Evolutionary conservation across 2,113 vertebrate species (phyloP).

Genomic region (Megaceryle torquata): DNA sequence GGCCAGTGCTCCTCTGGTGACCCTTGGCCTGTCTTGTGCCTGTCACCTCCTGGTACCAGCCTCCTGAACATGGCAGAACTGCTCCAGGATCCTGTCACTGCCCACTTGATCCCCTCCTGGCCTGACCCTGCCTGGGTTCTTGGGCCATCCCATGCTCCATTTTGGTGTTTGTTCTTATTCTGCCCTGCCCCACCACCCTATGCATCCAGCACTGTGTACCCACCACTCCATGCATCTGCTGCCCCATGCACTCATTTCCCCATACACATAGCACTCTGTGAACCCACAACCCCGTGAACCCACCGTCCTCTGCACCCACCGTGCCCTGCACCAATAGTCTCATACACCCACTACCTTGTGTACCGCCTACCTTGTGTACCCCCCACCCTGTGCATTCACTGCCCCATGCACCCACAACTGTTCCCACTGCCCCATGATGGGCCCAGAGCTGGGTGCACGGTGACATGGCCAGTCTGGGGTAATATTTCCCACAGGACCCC

Average conservation of each 20-base stretch:
- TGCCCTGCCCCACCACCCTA: rapidly evolving
- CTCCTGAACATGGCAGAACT: background rate
- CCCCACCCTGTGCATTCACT: background rate
- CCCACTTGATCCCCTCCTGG: too few relatives aligned
- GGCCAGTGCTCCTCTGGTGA: background rate
- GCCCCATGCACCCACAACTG: background rate
- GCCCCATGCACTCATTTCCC: too few relatives aligned
- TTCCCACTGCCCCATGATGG: background rate
- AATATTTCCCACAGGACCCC: background rate
- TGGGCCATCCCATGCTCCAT: rapidly evolving
- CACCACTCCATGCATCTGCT: background rate
- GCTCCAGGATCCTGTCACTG: rapidly evolving
- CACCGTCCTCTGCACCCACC: background rate
- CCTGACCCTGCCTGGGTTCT: background rate
- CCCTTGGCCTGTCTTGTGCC: rapidly evolving
- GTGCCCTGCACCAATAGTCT: background rate
- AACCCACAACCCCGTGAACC: background rate
- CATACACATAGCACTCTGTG: background rate
- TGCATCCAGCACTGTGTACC: background rate
- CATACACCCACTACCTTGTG: background rate
- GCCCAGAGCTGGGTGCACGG: background rate
- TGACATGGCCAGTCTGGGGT: background rate
- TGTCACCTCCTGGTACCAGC: background rate
- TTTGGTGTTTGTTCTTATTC: background rate
- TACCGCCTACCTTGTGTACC: background rate